phyloP scores from a whole-genome alignment of 2,888 invertebrate genomes.

The Eupithecia pulchellata region DNA sequence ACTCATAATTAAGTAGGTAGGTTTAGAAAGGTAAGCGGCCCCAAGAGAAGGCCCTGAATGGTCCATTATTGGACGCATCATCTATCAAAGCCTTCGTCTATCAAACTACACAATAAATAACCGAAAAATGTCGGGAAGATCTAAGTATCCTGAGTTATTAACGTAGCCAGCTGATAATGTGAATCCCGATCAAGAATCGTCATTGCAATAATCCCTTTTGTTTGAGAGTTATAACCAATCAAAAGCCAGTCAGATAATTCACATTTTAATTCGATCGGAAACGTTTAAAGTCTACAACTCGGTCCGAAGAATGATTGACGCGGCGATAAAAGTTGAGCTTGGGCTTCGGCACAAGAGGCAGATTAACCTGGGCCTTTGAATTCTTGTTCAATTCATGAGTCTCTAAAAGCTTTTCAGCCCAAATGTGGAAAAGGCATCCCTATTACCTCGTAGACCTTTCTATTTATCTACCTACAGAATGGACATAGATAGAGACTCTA shows the following conservation, averaged over 20 bases:
- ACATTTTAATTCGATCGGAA: slow-evolving; percentile 16
- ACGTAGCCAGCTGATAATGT: neutral
- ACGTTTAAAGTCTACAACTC: slow-evolving; percentile 11
- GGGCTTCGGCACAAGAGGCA: slow-evolving; percentile 5
- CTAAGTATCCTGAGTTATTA: neutral
- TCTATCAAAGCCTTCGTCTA: slow-evolving; percentile 75
- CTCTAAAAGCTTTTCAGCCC: slow-evolving; percentile 30
- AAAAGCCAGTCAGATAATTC: slow-evolving; percentile 18
- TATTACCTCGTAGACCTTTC: slow-evolving; percentile 19
- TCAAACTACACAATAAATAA: slow-evolving; percentile 55
- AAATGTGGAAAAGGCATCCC: slow-evolving; percentile 32
- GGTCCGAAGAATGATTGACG: slow-evolving; percentile 7
- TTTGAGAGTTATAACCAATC: slow-evolving; percentile 33
- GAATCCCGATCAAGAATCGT: neutral
- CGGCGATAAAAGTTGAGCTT: slow-evolving; percentile 8
- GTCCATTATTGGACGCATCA: slow-evolving; percentile 74
- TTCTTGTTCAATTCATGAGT: slow-evolving; percentile 22
- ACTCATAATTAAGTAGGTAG: slow-evolving; percentile 47
- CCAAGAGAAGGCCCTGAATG: slow-evolving; percentile 58
- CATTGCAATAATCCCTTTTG: neutral
- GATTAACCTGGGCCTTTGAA: slow-evolving; percentile 25
- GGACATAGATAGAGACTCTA: neutral
- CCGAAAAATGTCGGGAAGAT: slow-evolving; percentile 41
- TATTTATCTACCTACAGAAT: slow-evolving; percentile 10
- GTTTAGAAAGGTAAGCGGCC: slow-evolving; percentile 44